Conservation (phyloP, 1,140 invertebrate species). For the Caenorhabditis latens region DNA sequence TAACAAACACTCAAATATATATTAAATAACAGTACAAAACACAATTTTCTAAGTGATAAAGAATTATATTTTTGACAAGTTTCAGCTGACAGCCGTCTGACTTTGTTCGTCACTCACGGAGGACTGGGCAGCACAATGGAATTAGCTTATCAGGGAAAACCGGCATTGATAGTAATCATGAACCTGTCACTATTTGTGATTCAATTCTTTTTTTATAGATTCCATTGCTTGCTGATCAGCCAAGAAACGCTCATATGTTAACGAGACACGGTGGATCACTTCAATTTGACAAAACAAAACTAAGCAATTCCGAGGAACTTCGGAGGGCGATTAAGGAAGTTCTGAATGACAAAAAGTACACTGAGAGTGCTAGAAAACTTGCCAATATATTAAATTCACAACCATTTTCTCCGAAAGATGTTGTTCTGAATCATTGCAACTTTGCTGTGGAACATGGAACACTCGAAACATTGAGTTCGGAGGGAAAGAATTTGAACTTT, state of each 20-base stretch:
- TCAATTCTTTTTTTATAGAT: neutral
- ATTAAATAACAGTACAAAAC: no score
- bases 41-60: no score
- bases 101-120: conserved; percentile 48
- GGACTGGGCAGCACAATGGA: conserved; percentile 53
- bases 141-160: conserved; percentile 36
- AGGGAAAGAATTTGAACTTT: conserved; percentile 5
- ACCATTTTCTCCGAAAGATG: conserved; percentile 41
- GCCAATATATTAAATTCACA: conserved; percentile 13
- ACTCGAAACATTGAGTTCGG: conserved; percentile 3
- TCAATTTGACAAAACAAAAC: neutral
- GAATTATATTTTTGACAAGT: neutral
- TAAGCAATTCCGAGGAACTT: neutral
- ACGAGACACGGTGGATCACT: neutral
- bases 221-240: conserved; percentile 37
- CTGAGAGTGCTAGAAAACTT: conserved; percentile 1
- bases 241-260: conserved; percentile 48
- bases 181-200: neutral
- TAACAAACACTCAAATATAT: no score
- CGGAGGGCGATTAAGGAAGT: neutral
- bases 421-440: conserved; percentile 27
- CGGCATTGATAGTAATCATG: neutral
- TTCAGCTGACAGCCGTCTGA: conserved; percentile 56
- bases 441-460: conserved; percentile 34
- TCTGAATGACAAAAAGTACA: conserved; percentile 4